phyloP scores from a whole-genome alignment of 2,888 invertebrate genomes.

The Sarcophaga subvicina region DNA sequence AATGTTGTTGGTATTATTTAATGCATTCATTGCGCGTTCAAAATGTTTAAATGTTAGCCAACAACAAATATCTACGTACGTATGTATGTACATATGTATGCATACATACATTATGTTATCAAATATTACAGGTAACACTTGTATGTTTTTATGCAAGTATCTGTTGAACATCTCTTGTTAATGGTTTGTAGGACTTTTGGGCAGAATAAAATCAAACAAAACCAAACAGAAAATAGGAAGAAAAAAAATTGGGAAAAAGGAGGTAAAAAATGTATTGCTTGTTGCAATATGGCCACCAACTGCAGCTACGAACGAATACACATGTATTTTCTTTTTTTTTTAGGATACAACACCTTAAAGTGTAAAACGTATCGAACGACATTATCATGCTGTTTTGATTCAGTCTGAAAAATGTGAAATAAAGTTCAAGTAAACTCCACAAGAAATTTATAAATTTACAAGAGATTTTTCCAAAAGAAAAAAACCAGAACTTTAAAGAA shows the following conservation, averaged over 20 bases:
- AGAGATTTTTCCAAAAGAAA: too few relatives aligned
- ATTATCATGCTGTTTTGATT: background rate
- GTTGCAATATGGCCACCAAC: background rate
- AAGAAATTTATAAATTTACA: background rate
- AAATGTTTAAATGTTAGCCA: constrained; percentile 57
- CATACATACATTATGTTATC: constrained; percentile 1
- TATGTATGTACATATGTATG: background rate
- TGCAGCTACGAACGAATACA: background rate
- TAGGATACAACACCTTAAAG: constrained; percentile 13
- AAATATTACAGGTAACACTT: background rate
- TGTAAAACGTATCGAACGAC: background rate
- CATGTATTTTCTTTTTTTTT: constrained; percentile 14
- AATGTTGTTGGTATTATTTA: constrained; percentile 51
- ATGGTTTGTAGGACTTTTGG: background rate
- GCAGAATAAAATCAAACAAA: constrained; percentile 1
- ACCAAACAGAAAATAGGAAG: background rate
- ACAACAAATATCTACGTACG: constrained; percentile 10
- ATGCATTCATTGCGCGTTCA: constrained; percentile 61
- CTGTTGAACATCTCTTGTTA: background rate
- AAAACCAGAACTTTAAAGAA: constrained; percentile 1
- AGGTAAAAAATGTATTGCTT: background rate
- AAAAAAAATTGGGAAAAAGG: background rate
- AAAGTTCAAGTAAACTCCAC: background rate
- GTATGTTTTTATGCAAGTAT: too few relatives aligned
- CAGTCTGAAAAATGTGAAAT: background rate